phyloP scores from a whole-genome alignment of 2,113 vertebrate genomes.

The Rhodinocichla rosea region DNA sequence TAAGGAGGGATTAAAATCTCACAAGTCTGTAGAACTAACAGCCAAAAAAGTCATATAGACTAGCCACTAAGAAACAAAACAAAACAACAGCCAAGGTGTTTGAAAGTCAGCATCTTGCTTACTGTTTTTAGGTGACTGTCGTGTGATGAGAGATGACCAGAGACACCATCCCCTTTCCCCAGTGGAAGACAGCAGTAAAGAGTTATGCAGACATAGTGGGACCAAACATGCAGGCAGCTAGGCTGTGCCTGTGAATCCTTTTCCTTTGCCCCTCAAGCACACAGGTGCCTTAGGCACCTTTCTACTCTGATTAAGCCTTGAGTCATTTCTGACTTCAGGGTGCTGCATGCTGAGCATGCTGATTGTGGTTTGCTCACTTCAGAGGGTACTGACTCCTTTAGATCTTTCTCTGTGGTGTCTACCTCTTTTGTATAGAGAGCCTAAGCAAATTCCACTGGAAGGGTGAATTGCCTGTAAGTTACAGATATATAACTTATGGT shows the following conservation, averaged over 20 bases:
- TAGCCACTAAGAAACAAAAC: not conserved
- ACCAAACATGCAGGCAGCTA: not conserved
- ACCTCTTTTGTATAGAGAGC: not conserved
- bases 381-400: not conserved
- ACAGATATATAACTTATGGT: not conserved
- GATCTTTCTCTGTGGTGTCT: conserved; percentile 16
- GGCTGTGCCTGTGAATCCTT: not conserved
- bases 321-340: conserved; percentile 36
- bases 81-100: not conserved
- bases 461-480: not conserved
- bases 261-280: not conserved
- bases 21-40: not conserved
- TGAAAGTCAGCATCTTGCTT: not conserved
- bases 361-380: conserved; percentile 10
- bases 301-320: conserved; percentile 34
- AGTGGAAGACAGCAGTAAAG: not conserved
- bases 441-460: conserved; percentile 35
- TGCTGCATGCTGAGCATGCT: conserved; percentile 24
- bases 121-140: not conserved
- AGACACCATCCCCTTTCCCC: not conserved
- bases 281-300: conserved; percentile 21
- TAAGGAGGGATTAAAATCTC: not conserved
- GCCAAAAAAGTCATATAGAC: not conserved
- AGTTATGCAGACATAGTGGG: not conserved
- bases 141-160: not conserved